Base-by-base conservation (phyloP, 1,140 invertebrate species). In the Heliconius congener region DNA sequence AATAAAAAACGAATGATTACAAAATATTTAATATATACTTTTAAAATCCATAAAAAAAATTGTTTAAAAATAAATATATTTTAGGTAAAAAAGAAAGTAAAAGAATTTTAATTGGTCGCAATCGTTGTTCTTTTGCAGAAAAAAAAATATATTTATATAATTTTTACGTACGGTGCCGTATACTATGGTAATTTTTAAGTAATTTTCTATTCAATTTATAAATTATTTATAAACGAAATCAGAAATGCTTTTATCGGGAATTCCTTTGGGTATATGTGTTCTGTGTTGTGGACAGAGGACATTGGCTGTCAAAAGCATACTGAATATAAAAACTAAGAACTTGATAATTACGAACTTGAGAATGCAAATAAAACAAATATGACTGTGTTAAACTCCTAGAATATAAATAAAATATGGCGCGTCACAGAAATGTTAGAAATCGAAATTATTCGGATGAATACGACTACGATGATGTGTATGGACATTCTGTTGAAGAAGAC, bases 391-490 rank as follows among this genome's bases (percentile, higher is more conserved):
- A 60, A 74, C 16, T 60, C 30, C 9, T 60, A 75, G 39, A 42
- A 34, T 11, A 34, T 11, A 42, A 60, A 55, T 6, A 16, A 23
- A 71, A 72, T 34, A 98, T 98, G 97, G 96, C 97, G 79, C 96
- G 97, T 23, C 97, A 98, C 91, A 95, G 97, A 79, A 97, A 97
- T 91, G 95, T 98, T 70, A 95, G 97, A 77, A 96, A 96, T 81
- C 96, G 97, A 95, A 96, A 96, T 86, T 97, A 96, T 92, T 96
- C 96, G 16, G 97, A 97, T 85, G 98, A 99, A 88, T 98, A 98
- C 92, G 98, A 99, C 72, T 98, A 98, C 90, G 97, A 99, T 87
- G 98, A 99, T 95, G 96, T 98, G 79, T 99, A 99, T 91, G 98
- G 98, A 3, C 97, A 98, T 93, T 99, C 98, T 27, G 96, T 99